These are phyloP conservation scores for Pogona vitticeps DNA, from an alignment of 2,113 vertebrate species.

Conservation along the genomic window DNA sequence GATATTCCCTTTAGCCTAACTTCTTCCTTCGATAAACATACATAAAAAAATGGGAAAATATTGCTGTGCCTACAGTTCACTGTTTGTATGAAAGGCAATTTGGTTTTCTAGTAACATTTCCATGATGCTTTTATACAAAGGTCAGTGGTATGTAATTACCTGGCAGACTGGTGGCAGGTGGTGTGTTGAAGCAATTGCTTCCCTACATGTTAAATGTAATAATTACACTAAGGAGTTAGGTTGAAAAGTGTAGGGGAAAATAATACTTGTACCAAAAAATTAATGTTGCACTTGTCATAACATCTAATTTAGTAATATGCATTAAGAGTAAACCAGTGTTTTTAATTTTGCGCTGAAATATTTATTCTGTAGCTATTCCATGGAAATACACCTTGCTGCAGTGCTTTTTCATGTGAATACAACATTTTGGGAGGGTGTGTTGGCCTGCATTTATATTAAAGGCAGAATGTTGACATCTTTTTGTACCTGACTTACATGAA, in stretches of 20 bases:
- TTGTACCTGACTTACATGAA: neutral
- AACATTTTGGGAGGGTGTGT: neutral
- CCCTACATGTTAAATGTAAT: conserved; percentile 72
- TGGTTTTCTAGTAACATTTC: conserved; percentile 84
- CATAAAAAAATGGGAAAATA: neutral
- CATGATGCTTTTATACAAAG: conserved; percentile 79
- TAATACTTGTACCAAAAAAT: conserved; percentile 11
- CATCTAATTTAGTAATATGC: conserved; percentile 45
- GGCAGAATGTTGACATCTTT: neutral
- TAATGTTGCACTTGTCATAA: conserved; percentile 38
- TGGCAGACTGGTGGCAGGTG: conserved; percentile 74
- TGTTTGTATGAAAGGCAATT: conserved; percentile 75
- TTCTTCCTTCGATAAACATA: conserved; percentile 49
- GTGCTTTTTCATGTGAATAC: conserved; percentile 1
- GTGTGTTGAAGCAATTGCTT: conserved; percentile 82
- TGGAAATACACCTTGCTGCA: neutral
- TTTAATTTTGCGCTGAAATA: conserved; percentile 14
- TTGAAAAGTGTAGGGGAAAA: conserved; percentile 50
- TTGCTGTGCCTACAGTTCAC: conserved; percentile 76
- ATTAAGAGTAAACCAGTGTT: conserved; percentile 20
- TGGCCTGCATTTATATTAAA: conserved; percentile 1
- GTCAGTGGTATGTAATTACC: conserved; percentile 87
- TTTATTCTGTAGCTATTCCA: conserved; percentile 13
- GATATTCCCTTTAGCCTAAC: conserved; percentile 53
- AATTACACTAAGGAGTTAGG: conserved; percentile 74